Conservation (phyloP, 1,140 invertebrate species). For the Onthophagus taurus region DNA sequence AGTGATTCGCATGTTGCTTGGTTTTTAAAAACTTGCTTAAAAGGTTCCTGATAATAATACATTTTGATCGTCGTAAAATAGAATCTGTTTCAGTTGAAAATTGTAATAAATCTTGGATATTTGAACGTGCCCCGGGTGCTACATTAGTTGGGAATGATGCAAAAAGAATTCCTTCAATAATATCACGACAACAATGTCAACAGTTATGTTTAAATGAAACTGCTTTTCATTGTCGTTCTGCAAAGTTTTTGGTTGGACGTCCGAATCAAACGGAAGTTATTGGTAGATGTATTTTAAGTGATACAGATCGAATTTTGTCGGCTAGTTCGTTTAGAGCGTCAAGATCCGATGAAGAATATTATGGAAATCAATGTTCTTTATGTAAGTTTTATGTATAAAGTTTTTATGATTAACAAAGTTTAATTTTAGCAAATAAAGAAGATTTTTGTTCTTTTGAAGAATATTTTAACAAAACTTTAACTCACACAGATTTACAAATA, state of each 20-base stretch:
- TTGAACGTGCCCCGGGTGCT: conserved; percentile 42
- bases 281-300: conserved; percentile 48
- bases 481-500: conserved; percentile 25
- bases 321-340: conserved; percentile 52
- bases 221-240: conserved; percentile 39
- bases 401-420: not conserved
- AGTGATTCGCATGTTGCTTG: conserved; percentile 40
- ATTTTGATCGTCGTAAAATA: not conserved
- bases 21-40: conserved; percentile 41
- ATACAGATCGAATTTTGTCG: conserved; percentile 48
- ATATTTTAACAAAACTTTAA: conserved; percentile 29
- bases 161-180: conserved; percentile 37
- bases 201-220: conserved; percentile 41
- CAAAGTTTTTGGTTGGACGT: conserved; percentile 36
- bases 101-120: conserved; percentile 37
- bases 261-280: conserved; percentile 28
- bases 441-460: conserved; percentile 35
- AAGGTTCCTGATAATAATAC: conserved; percentile 21
- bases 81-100: conserved; percentile 12
- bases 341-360: conserved; percentile 51
- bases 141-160: conserved; percentile 40
- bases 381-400: conserved; percentile 13
- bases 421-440: not conserved
- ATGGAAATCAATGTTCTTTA: conserved; percentile 51
- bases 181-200: conserved; percentile 41